Percentiles rank a stretch among this genome's conserved stretches.
phyloP scores from a whole-genome alignment of 2,888 invertebrate genomes.

The Diarsia mendica region DNA sequence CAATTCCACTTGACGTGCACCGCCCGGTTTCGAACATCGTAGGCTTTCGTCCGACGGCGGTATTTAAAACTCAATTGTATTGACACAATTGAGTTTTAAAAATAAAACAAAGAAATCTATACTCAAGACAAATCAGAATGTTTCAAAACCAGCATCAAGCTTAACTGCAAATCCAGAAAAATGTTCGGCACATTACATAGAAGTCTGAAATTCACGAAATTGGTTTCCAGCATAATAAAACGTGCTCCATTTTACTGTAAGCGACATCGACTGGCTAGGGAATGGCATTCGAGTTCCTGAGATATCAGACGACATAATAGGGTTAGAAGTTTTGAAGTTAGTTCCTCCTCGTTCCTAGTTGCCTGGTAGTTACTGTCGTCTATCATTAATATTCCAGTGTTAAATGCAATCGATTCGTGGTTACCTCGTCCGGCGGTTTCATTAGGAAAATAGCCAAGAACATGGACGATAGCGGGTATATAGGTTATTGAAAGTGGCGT shows the following conservation, averaged over 20 bases:
- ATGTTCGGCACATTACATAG: background rate
- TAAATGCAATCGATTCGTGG: conserved; percentile 19
- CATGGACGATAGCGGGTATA: background rate
- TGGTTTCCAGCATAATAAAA: conserved; percentile 24
- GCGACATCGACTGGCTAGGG: conserved; percentile 1
- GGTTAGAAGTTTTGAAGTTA: conserved; percentile 13
- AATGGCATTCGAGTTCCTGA: conserved; percentile 4
- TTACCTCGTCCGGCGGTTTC: background rate
- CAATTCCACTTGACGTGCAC: too few species aligned
- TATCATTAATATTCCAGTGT: conserved; percentile 12
- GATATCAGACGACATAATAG: conserved; percentile 30
- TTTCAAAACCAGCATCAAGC: background rate
- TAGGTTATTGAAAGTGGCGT: conserved; percentile 2
- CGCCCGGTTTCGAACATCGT: too few species aligned
- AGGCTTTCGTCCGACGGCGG: too few species aligned
- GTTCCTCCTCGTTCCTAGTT: conserved; percentile 3
- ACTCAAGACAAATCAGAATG: background rate
- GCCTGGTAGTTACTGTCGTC: conserved; percentile 12
- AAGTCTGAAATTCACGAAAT: conserved; percentile 8
- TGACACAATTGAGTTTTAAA: background rate
- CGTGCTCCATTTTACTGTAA: conserved; percentile 20
- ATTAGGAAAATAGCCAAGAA: conserved; percentile 10
- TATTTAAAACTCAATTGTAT: too few species aligned
- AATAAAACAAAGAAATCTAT: background rate
- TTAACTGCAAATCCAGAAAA: conserved; percentile 17